Base-by-base conservation (phyloP, 1,140 invertebrate species). In the Pseudomyrmex gracilis region DNA sequence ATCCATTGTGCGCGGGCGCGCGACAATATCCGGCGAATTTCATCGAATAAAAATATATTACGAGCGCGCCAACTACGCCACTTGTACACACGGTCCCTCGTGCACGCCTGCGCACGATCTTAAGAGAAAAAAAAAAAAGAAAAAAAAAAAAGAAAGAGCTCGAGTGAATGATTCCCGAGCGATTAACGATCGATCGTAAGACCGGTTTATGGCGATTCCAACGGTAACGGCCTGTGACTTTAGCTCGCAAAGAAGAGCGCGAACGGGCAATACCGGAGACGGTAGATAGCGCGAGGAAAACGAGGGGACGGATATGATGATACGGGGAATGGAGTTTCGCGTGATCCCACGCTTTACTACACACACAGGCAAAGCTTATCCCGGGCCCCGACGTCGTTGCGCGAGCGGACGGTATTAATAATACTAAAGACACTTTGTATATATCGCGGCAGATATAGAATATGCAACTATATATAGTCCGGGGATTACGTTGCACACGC, bases 351-450 rank as follows among this genome's bases (percentile, higher is more conserved):
- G 53, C 76, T 89, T 92, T 91, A 91, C 76, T 85, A 76, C 85
- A 82, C 85, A 82, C 61, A 86, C 84, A 86, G 55, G 73, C 83
- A 55, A 66, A 86, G 84, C 85, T 89, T 90, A 87, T 86, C 87
- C 55, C 67, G 58, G 34, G 4, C 34, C 34, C 57, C 73, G 53
- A 84, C 57, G 85, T 73, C 70, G 83, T 86, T 63, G 84, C 53
- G 64, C 67, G 45, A n/a, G n/a, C 76, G 85, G 83, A 87, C 87
- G 78, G 80, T 91, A 90, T 90, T 91, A 91, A 89, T 73, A 87
- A 85, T 89, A 90, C 83, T 85, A 89, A 92, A 90, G 78, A 83
- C 84, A 85, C 45, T 88, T 92, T 90, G 89, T 70, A 82, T 34
- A 34, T 34, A 34, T 34, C 34, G 82, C 82, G 45, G 82, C 87